Conservation (phyloP, 2,888 invertebrate genomes). For the Ennomos fuscantarius region DNA sequence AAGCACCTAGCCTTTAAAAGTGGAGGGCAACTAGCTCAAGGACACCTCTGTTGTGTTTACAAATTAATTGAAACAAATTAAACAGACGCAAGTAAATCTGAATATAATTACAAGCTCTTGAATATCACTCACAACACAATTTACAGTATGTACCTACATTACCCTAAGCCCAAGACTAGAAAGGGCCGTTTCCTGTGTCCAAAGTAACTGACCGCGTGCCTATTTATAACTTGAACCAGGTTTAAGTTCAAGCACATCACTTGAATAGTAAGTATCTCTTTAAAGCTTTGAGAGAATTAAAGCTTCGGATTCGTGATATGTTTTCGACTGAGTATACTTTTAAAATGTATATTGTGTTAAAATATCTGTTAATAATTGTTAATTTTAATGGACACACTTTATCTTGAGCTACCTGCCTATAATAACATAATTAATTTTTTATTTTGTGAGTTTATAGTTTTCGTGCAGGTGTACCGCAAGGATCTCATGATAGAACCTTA, state of each 20-base stretch:
- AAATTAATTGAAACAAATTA: no score
- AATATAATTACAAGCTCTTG: background rate
- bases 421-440: no score
- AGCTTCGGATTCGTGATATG: conserved; percentile 29
- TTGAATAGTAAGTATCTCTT: conserved; percentile 40
- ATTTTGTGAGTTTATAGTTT: no score
- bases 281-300: conserved; percentile 21
- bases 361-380: no score
- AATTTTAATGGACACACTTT: background rate
- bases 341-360: no score
- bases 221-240: conserved; percentile 43
- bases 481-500: no score
- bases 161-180: conserved; percentile 12
- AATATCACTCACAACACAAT: background rate
- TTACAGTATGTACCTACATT: conserved; percentile 12
- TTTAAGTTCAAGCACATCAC: conserved; percentile 37
- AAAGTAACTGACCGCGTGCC: conserved; percentile 39
- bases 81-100: no score
- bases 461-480: no score
- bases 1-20: no score
- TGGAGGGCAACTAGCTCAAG: no score
- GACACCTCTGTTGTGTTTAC: no score
- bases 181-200: conserved; percentile 39
- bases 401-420: no score
- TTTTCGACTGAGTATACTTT: conserved; percentile 17